These are phyloP conservation scores for Tinea pellionella DNA, from an alignment of 2,888 invertebrate species.

Conservation along the genomic window DNA sequence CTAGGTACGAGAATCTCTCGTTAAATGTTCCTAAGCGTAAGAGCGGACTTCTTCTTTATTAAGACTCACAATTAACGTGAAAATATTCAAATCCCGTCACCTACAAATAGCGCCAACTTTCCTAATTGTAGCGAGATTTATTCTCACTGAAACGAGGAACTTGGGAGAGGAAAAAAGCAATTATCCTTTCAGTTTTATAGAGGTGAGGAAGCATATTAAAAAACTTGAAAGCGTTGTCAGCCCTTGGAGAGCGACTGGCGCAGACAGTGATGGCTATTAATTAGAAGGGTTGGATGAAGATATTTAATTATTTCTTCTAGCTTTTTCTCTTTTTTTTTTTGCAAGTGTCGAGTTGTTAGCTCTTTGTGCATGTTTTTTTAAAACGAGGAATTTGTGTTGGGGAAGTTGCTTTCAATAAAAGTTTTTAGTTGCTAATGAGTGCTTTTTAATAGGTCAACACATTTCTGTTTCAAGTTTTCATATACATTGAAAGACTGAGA, in stretches of 20 bases:
- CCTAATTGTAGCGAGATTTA: constrained; percentile 50
- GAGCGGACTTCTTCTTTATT: constrained; percentile 12
- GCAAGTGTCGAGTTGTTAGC: constrained; percentile 15
- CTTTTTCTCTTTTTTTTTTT: constrained; percentile 26
- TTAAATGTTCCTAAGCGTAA: constrained; percentile 1
- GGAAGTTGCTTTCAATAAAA: neutral
- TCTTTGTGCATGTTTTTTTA: constrained; percentile 20
- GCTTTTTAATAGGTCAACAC: neutral
- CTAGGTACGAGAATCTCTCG: constrained; percentile 3
- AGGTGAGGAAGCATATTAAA: constrained; percentile 17
- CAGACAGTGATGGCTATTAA: constrained; percentile 69
- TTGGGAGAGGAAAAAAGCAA: constrained; percentile 50
- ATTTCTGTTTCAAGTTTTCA: neutral
- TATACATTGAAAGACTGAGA: neutral
- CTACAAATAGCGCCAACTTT: constrained; percentile 34
- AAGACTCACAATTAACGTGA: constrained; percentile 19
- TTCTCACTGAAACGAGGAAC: constrained; percentile 33
- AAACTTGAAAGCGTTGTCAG: constrained; percentile 51
- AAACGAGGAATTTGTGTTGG: neutral
- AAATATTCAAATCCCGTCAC: constrained; percentile 22
- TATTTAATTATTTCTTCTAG: constrained; percentile 60
- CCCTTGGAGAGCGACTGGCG: constrained; percentile 48
- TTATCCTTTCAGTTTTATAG: constrained; percentile 33
- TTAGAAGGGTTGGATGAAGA: constrained; percentile 67
- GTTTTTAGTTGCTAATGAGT: neutral